Evolutionary conservation across 2,113 vertebrate species (phyloP).

Genomic region (Crocuta crocuta): DNA sequence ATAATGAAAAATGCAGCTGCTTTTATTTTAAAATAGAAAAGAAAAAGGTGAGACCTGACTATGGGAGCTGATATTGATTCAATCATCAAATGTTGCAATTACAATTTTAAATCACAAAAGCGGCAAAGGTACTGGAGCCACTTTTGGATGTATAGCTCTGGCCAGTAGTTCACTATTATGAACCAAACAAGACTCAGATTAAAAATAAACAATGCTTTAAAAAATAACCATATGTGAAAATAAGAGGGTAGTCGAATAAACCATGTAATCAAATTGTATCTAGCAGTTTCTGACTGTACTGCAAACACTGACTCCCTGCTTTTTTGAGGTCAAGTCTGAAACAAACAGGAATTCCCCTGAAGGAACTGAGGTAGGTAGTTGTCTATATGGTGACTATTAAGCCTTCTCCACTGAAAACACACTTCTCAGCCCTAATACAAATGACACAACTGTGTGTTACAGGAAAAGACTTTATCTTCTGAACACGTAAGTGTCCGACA

Average conservation of each 20-base stretch:
- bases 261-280: not conserved
- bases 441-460: not conserved
- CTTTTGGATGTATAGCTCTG: not conserved
- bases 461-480: slow-evolving; percentile 27
- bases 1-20: slow-evolving; percentile 20
- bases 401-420: not conserved
- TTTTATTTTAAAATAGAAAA: slow-evolving; percentile 63
- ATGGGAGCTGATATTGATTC: not conserved
- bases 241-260: not conserved
- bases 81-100: not conserved
- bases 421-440: slow-evolving; percentile 10
- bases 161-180: not conserved
- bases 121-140: not conserved
- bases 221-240: slow-evolving; percentile 13
- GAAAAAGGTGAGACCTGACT: not conserved
- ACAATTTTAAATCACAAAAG: slow-evolving; percentile 41
- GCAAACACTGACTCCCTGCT: slow-evolving; percentile 13
- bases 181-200: slow-evolving; percentile 30
- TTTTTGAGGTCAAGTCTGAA: slow-evolving; percentile 40
- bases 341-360: slow-evolving; percentile 56
- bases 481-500: not conserved
- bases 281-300: slow-evolving; percentile 21
- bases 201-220: not conserved
- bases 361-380: not conserved
- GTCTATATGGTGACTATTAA: not conserved